These are phyloP conservation scores for Heteronetta atricapilla DNA, from an alignment of 2,113 vertebrate genomes.

Conservation along the genomic window DNA sequence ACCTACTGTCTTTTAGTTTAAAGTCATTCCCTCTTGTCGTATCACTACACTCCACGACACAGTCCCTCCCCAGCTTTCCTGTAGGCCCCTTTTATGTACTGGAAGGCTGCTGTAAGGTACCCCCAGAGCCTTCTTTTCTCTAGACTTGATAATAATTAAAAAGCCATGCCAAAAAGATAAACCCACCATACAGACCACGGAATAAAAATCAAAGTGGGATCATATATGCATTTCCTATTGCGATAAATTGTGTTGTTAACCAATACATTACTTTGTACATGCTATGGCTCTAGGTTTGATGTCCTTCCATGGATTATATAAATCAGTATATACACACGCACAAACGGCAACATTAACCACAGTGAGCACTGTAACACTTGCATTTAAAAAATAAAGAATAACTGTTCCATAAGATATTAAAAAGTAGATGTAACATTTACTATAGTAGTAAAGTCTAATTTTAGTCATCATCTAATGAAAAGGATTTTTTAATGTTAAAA, in stretches of 20 bases:
- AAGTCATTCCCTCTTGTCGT: too few relatives aligned
- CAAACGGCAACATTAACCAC: neutral
- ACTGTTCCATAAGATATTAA: neutral
- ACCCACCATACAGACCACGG: neutral
- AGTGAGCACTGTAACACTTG: neutral
- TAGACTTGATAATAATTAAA: neutral
- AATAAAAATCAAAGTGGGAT: neutral
- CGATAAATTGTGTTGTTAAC: neutral
- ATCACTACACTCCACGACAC: too few relatives aligned
- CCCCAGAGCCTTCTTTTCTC: too few relatives aligned
- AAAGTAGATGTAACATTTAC: neutral
- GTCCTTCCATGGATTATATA: neutral
- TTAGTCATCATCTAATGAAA: neutral
- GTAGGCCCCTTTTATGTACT: too few relatives aligned
- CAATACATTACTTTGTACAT: fast-evolving
- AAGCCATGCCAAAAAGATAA: neutral
- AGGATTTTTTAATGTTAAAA: neutral
- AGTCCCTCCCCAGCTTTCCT: too few relatives aligned
- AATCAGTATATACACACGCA: neutral
- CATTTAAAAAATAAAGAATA: neutral
- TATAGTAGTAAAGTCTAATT: neutral
- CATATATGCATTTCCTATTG: neutral
- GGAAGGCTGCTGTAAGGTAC: too few relatives aligned
- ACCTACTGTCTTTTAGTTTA: too few relatives aligned
- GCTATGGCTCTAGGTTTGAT: neutral